Percentiles rank a stretch among this genome's conserved stretches.
Conservation (phyloP, 2,113 vertebrate species). For the Micronycteris hirsuta region DNA sequence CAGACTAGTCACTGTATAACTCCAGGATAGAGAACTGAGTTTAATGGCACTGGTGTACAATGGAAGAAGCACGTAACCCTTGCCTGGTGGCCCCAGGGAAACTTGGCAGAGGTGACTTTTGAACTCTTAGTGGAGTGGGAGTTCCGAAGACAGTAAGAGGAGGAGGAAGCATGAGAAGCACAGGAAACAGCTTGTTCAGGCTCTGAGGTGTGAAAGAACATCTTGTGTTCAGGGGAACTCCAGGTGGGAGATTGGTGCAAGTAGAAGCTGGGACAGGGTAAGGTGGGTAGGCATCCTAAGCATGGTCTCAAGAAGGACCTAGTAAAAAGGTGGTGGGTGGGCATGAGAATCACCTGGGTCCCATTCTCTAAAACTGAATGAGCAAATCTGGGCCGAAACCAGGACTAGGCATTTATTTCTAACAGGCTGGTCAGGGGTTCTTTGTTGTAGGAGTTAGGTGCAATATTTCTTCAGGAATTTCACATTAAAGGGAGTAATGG, state of each 20-base stretch:
- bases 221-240: constrained; percentile 42
- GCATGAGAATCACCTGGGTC: not conserved
- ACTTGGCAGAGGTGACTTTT: not conserved
- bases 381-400: not conserved
- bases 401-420: not conserved
- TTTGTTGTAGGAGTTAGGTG: not conserved
- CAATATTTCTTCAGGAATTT: not conserved
- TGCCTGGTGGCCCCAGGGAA: not conserved
- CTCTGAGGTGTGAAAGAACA: constrained; percentile 41
- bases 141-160: constrained; percentile 2
- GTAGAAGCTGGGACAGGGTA: not conserved
- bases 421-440: not conserved
- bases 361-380: not conserved
- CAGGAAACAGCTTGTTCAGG: constrained; percentile 30
- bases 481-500: not conserved
- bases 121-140: constrained; percentile 2
- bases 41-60: not conserved
- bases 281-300: not conserved
- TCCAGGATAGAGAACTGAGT: not conserved
- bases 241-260: not conserved
- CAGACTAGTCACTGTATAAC: not conserved
- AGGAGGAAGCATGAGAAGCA: not conserved
- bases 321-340: not conserved
- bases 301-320: not conserved
- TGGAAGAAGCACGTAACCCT: not conserved